Evolutionary conservation across 2,797 vertebrate species (phyloP), one percentile per base, ranked within the genome.

Genomic region (Nyctalus aviator): DNA sequence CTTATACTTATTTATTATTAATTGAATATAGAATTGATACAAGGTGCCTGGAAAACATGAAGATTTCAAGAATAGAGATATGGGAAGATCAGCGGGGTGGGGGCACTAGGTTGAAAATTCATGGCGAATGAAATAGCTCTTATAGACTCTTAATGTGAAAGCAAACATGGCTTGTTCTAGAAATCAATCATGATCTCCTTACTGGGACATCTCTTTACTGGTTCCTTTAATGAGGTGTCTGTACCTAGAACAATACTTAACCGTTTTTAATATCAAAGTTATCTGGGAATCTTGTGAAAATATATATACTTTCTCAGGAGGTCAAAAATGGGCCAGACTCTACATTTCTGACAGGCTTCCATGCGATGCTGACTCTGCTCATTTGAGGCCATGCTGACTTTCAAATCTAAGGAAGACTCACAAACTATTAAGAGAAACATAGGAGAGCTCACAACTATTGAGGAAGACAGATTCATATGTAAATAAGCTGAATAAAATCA

Each of bases 1-100:
- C 12, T 73, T 85, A 44, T 17, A 59, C 27, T 78, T 78, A 35
- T 62, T 75, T 81, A 91, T 20, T 94, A 83, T 85, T 20, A 95
- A 55, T 82, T 66, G 5, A 8, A 81, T 11, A 4, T 23, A 93
- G n/a, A 73, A 76, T 17, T 79, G 10, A 68, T 9, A 7, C 57
- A 41, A 90, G 0, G 1, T 64, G n/a, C 15, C 20, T 57, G 4
- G 72, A 79, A 76, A 89, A 48, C 6, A 84, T 6, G 4, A 32
- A 1, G 21, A 77, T 10, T 50, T 90, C 14, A 55, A 20, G 3
- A 79, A 46, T n/a, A 21, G 20, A 84, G 20, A 66, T 5, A 9
- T 2, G 8, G 30, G 15, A 75, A 83, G 27, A 46, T 0, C 5
- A 83, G 5, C 10, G 21, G 14, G 11, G 0, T 10, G 21, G 17